Percentiles rank a stretch among this genome's conserved stretches.
phyloP scores from a whole-genome alignment of 1,140 invertebrate species.

The Diabrotica virgifera region DNA sequence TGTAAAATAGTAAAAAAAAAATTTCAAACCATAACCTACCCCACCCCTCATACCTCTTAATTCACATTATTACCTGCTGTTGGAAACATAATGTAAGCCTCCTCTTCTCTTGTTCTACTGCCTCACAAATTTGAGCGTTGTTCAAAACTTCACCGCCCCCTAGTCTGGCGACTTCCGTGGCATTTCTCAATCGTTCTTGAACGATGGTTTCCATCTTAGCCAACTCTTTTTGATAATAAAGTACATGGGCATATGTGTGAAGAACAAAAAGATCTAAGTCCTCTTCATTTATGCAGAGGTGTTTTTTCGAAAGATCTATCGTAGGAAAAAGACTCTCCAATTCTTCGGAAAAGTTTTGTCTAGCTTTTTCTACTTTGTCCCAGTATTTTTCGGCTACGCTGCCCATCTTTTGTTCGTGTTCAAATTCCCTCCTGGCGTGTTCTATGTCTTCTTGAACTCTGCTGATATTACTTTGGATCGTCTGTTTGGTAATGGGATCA shows the following conservation, averaged over 20 bases:
- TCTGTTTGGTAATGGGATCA: constrained; percentile 9
- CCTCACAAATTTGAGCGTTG: constrained; percentile 53
- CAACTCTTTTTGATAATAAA: constrained; percentile 69
- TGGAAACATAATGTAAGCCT: constrained; percentile 55
- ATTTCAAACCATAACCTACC: too few relatives aligned
- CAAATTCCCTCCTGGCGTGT: constrained; percentile 57
- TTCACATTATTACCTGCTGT: constrained; percentile 47
- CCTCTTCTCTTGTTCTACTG: constrained; percentile 56
- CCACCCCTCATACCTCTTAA: too few relatives aligned
- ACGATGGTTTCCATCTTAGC: constrained; percentile 63
- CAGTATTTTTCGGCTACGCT: constrained; percentile 68
- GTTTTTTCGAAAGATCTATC: constrained; percentile 62
- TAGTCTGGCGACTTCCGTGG: constrained; percentile 57
- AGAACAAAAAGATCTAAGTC: constrained; percentile 69
- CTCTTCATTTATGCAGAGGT: constrained; percentile 59
- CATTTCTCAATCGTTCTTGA: constrained; percentile 59
- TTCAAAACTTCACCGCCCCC: constrained; percentile 47
- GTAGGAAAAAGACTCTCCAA: constrained; percentile 69
- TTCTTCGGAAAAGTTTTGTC: constrained; percentile 69
- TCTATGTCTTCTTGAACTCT: constrained; percentile 61
- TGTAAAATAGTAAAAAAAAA: too few relatives aligned
- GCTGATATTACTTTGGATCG: constrained; percentile 14
- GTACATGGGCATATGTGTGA: constrained; percentile 63
- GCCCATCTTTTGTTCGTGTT: constrained; percentile 53
- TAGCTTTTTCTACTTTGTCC: constrained; percentile 65